Conservation (phyloP, 2,797 vertebrate species). For the Aeoliscus strigatus region DNA sequence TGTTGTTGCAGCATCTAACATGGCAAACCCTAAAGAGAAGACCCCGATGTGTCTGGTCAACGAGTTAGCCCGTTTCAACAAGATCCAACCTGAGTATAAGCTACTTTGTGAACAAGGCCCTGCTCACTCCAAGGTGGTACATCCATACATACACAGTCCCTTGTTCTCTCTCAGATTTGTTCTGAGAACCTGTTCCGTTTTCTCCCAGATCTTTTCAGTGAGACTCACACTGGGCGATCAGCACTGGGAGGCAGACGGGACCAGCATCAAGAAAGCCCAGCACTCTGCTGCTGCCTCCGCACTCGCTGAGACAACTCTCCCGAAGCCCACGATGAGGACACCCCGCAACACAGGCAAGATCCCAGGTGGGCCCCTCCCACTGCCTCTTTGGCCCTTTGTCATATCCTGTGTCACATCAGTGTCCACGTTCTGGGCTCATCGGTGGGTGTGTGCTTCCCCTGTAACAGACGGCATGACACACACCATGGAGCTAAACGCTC, state of each 20-base stretch:
- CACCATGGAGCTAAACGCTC: conserved; percentile 91
- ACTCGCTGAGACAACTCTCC: conserved; percentile 86
- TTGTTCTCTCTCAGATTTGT: neutral
- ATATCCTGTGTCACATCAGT: too few relatives aligned
- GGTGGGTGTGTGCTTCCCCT: conserved; percentile 30
- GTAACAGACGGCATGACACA: conserved; percentile 86
- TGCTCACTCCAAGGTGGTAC: conserved; percentile 87
- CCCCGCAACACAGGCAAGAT: conserved; percentile 86
- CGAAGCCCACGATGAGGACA: conserved; percentile 82
- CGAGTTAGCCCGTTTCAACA: conserved; percentile 98
- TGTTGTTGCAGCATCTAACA: conserved; percentile 85
- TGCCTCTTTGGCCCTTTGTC: neutral
- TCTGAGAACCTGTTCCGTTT: neutral
- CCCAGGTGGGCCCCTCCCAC: conserved; percentile 73
- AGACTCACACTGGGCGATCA: conserved; percentile 89
- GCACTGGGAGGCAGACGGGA: conserved; percentile 92
- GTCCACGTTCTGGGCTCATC: too few relatives aligned
- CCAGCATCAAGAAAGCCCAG: conserved; percentile 95
- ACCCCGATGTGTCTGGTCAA: conserved; percentile 98
- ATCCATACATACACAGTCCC: neutral
- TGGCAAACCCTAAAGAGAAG: conserved; percentile 99
- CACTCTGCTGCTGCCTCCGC: conserved; percentile 88
- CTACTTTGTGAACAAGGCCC: conserved; percentile 92
- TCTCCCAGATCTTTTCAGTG: conserved; percentile 86
- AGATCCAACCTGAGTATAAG: conserved; percentile 93